Base-by-base conservation (phyloP, 2,113 vertebrate genomes). In the Zosterops pallidus region DNA sequence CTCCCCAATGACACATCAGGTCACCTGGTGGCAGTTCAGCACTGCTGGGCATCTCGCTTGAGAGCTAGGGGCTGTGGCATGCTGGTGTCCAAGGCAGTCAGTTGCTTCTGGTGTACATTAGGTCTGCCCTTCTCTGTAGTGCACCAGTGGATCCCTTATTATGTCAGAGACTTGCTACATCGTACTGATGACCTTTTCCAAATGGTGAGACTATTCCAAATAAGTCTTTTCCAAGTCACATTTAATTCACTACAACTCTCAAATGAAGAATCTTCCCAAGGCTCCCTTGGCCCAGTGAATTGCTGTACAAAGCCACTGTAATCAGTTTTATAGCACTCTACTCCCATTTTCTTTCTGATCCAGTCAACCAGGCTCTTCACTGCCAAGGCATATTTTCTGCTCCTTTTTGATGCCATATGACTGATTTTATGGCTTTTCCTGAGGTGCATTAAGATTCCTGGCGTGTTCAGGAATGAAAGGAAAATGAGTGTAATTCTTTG, bases 1-100 rank as follows among this genome's bases (percentile, higher is more conserved):
- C 49, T 86, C 0, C 0, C 24, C 2, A 8, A 0, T 1, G 3
- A 29, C 33, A 19, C 11, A 18, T 29, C 46, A 70, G 9, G 9
- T 55, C 63, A 24, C 18, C 35, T 33, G 1, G 0, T 83, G 8
- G 50, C 46, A 26, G 41, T 70, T 92, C 37, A 18, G 41, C n/a
- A 41, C 26, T 57, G 21, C 26, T 90, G 47, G 39, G 6, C 76
- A 31, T 47, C 69, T 41, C 9, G 2, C 37, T 56, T 10, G 1
- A 44, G 71, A 59, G 29, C 31, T 46, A 39, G 11, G 6, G 21
- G 2, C 55, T 55, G 10, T 59, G 41, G 14, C 21, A 18, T 1
- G 1, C 8, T 4, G 2, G 5, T 68, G 56, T 47, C 35, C 52
- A 44, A 68, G 44, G 26, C n/a, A 14, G 21, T 78, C 5, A 0